These are phyloP conservation scores for Scortum barcoo DNA, from an alignment of 2,113 vertebrate genomes.

Conservation along the genomic window DNA sequence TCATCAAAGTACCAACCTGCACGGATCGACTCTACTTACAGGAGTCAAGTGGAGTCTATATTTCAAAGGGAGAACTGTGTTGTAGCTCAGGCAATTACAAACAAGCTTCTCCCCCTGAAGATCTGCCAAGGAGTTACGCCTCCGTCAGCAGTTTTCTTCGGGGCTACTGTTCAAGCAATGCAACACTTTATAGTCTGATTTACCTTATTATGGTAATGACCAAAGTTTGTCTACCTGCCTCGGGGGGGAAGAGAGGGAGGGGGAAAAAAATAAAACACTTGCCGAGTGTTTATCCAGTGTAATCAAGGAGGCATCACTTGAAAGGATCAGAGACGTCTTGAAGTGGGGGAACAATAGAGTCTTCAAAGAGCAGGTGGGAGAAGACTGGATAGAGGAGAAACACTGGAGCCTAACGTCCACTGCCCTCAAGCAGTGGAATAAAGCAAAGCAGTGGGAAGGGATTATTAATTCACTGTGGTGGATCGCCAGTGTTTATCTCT, in stretches of 20 bases:
- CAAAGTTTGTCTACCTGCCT: conserved; percentile 65
- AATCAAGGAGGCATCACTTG: conserved; percentile 68
- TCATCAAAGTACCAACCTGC: conserved; percentile 61
- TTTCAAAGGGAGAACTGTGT: conserved; percentile 58
- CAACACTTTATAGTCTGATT: conserved; percentile 64
- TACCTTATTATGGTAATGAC: conserved; percentile 75
- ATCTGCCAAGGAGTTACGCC: conserved; percentile 61
- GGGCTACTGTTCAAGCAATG: conserved; percentile 53
- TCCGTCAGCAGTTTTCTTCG: conserved; percentile 74
- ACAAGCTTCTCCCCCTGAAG: conserved; percentile 64
- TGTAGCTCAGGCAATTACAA: conserved; percentile 70
- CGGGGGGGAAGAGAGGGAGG: neutral
- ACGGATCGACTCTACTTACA: conserved; percentile 57
- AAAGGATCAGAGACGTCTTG: conserved; percentile 56
- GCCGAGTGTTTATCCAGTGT: conserved; percentile 63
- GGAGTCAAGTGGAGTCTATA: conserved; percentile 62
- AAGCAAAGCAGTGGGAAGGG: conserved; percentile 48
- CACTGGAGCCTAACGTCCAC: conserved; percentile 31
- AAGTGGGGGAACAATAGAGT: conserved; percentile 62
- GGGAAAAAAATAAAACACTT: conserved; percentile 45
- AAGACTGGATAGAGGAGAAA: conserved; percentile 38
- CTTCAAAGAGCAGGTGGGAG: conserved; percentile 49
- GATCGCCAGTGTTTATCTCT: conserved; percentile 50
- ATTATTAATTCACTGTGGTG: conserved; percentile 58
- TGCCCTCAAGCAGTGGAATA: conserved; percentile 52